phyloP scores from a whole-genome alignment of 53 echinoderm and acorn worm genomes.

The Astropecten irregularis region DNA sequence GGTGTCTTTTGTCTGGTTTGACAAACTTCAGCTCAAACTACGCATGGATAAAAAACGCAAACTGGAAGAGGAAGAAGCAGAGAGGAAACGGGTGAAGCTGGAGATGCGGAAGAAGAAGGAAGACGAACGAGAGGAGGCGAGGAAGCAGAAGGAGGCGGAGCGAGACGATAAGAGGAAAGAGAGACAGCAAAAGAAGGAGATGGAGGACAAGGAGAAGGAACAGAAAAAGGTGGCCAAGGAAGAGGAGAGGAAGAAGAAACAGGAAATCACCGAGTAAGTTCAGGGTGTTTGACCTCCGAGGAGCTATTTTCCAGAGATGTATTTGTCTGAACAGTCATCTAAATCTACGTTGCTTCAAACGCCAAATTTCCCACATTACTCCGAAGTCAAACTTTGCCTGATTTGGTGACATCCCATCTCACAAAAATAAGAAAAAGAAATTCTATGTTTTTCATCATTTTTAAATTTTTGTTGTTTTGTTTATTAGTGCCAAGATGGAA shows the following conservation, averaged over 20 bases:
- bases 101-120: slow-evolving; percentile 51
- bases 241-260: slow-evolving; percentile 67
- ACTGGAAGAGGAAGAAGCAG: slow-evolving; percentile 62
- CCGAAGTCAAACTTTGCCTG: no score
- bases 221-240: slow-evolving; percentile 65
- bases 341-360: no score
- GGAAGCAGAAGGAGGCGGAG: slow-evolving; percentile 49
- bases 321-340: no score
- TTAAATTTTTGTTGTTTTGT: no score
- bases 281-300: no score
- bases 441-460: no score
- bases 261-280: slow-evolving; percentile 67
- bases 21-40: slow-evolving; percentile 12
- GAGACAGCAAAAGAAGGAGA: slow-evolving; percentile 57
- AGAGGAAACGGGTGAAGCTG: slow-evolving; percentile 55
- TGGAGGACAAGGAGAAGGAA: slow-evolving; percentile 60
- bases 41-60: slow-evolving; percentile 68
- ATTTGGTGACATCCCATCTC: no score
- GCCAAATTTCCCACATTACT: no score
- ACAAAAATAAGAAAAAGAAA: no score
- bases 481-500: slow-evolving; percentile 74
- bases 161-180: slow-evolving; percentile 46
- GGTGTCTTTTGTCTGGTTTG: no score
- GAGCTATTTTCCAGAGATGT: no score
- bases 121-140: slow-evolving; percentile 29